Evolutionary conservation across 2,113 vertebrate species (phyloP).

Genomic region (Ranitomeya imitator): DNA sequence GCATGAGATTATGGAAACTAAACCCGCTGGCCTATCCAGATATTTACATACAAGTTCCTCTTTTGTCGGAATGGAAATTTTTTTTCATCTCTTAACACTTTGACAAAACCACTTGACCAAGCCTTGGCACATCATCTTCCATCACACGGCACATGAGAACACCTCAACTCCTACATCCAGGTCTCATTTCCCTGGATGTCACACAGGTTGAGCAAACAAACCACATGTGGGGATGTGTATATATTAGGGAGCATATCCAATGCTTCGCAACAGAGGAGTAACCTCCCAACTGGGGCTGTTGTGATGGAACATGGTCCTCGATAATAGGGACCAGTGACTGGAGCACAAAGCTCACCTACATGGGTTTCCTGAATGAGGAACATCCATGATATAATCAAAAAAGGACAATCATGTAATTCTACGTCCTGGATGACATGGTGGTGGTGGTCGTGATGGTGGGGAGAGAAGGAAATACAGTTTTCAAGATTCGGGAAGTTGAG

Average conservation of each 20-base stretch:
- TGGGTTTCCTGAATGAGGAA: neutral
- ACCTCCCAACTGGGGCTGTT: neutral
- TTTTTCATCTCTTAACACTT: neutral
- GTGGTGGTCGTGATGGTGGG: neutral
- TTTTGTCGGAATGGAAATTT: neutral
- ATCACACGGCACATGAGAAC: neutral
- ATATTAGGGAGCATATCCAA: neutral
- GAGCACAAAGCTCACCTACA: too few species aligned
- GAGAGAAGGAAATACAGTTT: neutral
- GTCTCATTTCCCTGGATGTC: neutral
- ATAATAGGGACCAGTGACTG: too few species aligned
- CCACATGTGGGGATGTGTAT: constrained; percentile 13
- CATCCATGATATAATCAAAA: neutral
- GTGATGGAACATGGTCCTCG: too few species aligned
- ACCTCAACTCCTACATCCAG: constrained; percentile 23
- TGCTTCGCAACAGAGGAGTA: neutral
- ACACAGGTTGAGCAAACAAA: neutral
- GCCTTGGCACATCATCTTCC: neutral
- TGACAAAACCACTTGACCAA: neutral
- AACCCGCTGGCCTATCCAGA: neutral
- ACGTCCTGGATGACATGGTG: neutral
- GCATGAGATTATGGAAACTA: neutral
- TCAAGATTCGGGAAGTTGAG: neutral
- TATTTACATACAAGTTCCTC: constrained; percentile 15
- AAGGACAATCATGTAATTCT: neutral